Base-by-base conservation (phyloP, 2,888 invertebrate species). In the Parnassius smintheus region DNA sequence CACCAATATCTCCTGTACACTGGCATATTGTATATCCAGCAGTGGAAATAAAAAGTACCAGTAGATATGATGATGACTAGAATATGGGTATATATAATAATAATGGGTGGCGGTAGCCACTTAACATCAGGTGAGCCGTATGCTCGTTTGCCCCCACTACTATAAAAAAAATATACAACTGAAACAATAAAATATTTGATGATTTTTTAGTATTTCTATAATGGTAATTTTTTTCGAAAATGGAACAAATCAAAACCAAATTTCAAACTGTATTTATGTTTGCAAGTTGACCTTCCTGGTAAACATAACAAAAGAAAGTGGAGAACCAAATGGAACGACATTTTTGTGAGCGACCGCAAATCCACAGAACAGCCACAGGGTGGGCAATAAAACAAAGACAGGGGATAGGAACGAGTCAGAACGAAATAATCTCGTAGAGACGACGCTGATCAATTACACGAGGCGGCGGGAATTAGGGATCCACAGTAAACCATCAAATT, bases 381-480 rank as follows among this genome's bases (percentile, higher is more conserved):
- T 70, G 66, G 68, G 74, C 72, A 76, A 77, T 77, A 75, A 81
- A 70, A 69, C 68, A 67, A 67, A 70, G 68, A 66, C 64, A 46
- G 61, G 46, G 56, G 73, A 75, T 68, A 74, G 79, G 74, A 76
- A 75, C 75, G 78, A 74, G 72, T 75, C 73, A 70, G 74, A 73
- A 75, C 77, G 71, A 75, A 79, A 79, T 80, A 80, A 81, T 80
- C 78, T 78, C 73, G 75, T 74, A 74, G 75, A 79, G 73, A 76
- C 64, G 60, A 56, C 69, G 71, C 69, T 68, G 73, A 76, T 82
- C 83, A 83, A 83, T 82, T 81, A 80, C 72, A 75, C 72, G 73
- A 76, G 72, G 73, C 72, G 75, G 66, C 67, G 71, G 72, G 75
- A 76, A 80, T 82, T 80, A 79, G 75, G 69, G 65, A 61, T 66